Evolutionary conservation across 1,140 invertebrate genomes (phyloP).

Genomic region (Monochamus saltuarius): DNA sequence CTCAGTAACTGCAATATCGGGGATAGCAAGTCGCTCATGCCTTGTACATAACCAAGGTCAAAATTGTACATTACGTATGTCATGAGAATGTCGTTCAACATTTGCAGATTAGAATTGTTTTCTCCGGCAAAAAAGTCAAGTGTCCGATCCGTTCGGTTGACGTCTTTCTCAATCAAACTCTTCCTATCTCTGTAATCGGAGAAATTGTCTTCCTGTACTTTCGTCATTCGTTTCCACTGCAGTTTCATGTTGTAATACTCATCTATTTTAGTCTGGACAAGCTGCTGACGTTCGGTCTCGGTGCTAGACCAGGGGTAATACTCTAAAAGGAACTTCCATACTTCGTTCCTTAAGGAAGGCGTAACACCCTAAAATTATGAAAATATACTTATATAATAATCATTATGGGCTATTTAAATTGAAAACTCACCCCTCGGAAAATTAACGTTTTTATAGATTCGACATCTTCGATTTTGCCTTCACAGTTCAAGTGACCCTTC

Average conservation of each 20-base stretch:
- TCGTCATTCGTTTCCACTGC: conserved; percentile 91
- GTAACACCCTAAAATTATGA: conserved; percentile 54
- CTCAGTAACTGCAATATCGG: conserved; percentile 89
- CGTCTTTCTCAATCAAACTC: conserved; percentile 97
- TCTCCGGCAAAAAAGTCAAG: conserved; percentile 90
- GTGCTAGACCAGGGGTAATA: conserved; percentile 87
- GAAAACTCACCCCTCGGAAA: conserved; percentile 81
- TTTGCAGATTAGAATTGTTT: conserved; percentile 82
- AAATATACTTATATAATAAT: neutral
- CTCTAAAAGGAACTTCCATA: conserved; percentile 94
- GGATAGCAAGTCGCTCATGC: conserved; percentile 96
- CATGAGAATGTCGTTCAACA: conserved; percentile 92
- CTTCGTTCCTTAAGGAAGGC: conserved; percentile 73
- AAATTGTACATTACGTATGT: conserved; percentile 99
- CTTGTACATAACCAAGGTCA: conserved; percentile 93
- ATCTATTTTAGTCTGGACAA: conserved; percentile 72
- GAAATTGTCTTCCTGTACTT: conserved; percentile 87
- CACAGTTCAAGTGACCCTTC: conserved; percentile 71
- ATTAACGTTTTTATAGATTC: conserved; percentile 76
- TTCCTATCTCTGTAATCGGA: conserved; percentile 87
- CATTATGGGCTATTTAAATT: conserved; percentile 7
- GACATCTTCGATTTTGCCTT: conserved; percentile 73
- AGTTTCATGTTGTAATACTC: conserved; percentile 96
- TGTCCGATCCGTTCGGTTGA: conserved; percentile 91
- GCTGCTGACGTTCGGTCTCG: conserved; percentile 66